Conservation (phyloP, 2,113 vertebrate genomes). For the Cathartes aura region DNA sequence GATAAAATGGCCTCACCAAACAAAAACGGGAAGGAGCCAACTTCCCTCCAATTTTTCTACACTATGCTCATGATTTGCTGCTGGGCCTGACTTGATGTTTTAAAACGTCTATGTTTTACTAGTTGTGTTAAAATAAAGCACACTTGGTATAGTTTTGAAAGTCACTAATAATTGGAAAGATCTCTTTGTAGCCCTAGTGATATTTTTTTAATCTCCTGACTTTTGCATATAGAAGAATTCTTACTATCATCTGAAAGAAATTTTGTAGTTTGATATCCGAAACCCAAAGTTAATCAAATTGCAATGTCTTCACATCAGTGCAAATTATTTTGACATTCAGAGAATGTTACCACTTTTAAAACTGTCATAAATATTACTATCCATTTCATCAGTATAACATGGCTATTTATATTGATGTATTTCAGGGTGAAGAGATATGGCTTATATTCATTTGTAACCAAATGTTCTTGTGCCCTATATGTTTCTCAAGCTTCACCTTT, state of each 20-base stretch:
- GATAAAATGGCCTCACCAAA: neutral
- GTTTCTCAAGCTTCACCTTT: neutral
- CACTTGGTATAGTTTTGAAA: neutral
- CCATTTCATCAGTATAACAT: neutral
- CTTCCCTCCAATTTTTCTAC: neutral
- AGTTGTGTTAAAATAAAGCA: neutral
- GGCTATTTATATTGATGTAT: neutral
- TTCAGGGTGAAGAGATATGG: neutral
- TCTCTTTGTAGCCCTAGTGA: neutral
- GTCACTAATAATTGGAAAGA: neutral
- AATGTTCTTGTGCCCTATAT: neutral
- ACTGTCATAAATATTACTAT: neutral
- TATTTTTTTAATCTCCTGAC: neutral
- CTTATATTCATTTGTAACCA: neutral
- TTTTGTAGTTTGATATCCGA: neutral
- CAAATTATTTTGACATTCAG: constrained; percentile 21
- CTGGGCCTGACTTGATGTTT: neutral
- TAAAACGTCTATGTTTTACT: neutral
- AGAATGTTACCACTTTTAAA: neutral
- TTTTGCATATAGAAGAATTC: neutral
- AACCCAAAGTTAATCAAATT: neutral
- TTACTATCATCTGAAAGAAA: neutral
- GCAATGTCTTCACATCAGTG: neutral
- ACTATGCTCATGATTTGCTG: neutral
- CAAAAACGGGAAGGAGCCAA: neutral